phyloP scores from a whole-genome alignment of 1,140 invertebrate genomes.

The Drosophila mayri region DNA sequence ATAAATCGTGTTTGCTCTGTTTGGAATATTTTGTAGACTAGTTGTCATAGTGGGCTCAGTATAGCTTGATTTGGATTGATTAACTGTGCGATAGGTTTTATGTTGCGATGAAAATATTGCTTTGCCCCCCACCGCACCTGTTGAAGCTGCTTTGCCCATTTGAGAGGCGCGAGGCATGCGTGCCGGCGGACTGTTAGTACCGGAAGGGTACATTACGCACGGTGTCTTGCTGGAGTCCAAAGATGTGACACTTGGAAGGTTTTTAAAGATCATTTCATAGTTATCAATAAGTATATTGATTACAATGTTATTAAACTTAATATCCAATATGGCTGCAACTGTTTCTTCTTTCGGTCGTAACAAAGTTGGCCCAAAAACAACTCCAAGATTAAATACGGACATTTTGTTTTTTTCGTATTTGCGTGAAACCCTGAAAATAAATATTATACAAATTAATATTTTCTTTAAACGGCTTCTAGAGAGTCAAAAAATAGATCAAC shows the following conservation, averaged over 20 bases:
- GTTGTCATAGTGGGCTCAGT: constrained; percentile 80
- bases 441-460: constrained; percentile 1
- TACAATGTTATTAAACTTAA: constrained; percentile 99
- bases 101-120: constrained; percentile 78
- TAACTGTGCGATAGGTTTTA: constrained; percentile 75
- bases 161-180: constrained; percentile 77
- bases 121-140: constrained; percentile 57
- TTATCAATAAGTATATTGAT: constrained; percentile 98
- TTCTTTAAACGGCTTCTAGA: not conserved
- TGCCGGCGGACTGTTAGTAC: constrained; percentile 73
- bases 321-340: constrained; percentile 98
- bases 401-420: constrained; percentile 97
- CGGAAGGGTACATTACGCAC: constrained; percentile 55
- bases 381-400: constrained; percentile 98
- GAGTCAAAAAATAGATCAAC: not conserved
- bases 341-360: constrained; percentile 97
- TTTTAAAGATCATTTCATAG: constrained; percentile 91
- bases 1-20: constrained; percentile 79
- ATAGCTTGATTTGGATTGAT: constrained; percentile 80
- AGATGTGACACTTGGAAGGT: constrained; percentile 59
- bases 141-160: constrained; percentile 59
- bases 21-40: constrained; percentile 84
- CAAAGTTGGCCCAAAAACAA: constrained; percentile 99
- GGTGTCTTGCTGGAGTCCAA: constrained; percentile 3
- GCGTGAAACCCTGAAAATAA: constrained; percentile 90